phyloP scores from a whole-genome alignment of 1,140 invertebrate genomes.

The Battus philenor region DNA sequence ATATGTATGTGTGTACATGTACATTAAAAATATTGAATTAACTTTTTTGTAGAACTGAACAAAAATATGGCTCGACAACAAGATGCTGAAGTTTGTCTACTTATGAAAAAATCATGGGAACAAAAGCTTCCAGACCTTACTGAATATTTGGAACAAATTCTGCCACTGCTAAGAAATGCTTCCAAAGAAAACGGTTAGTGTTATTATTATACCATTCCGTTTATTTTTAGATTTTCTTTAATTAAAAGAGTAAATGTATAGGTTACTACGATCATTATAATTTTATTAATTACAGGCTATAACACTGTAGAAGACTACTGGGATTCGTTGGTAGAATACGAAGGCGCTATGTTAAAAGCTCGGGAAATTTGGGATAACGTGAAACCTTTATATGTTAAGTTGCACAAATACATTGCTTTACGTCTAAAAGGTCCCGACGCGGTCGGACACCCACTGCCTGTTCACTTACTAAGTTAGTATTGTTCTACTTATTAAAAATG shows the following conservation, averaged over 20 bases:
- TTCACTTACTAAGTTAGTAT: conserved; percentile 78
- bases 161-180: conserved; percentile 76
- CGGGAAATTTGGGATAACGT: conserved; percentile 75
- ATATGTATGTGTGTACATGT: no score
- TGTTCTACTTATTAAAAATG: background rate
- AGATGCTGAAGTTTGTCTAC: conserved; percentile 43
- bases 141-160: conserved; percentile 67
- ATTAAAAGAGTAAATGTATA: background rate
- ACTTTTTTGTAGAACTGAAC: conserved; percentile 42
- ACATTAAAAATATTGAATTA: no score
- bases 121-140: conserved; percentile 54
- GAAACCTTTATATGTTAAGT: conserved; percentile 72
- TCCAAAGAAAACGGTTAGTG: conserved; percentile 76
- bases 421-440: conserved; percentile 49
- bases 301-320: conserved; percentile 76
- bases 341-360: conserved; percentile 70
- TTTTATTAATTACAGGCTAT: conserved; percentile 37
- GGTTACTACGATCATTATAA: no score
- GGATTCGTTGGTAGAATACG: conserved; percentile 77
- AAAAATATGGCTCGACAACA: conserved; percentile 56
- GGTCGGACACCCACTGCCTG: conserved; percentile 67
- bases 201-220: background rate
- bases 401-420: conserved; percentile 75
- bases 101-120: conserved; percentile 67
- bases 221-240: background rate